Conservation (phyloP, 2,888 invertebrate genomes). For the Drepanosiphum platanoidis region DNA sequence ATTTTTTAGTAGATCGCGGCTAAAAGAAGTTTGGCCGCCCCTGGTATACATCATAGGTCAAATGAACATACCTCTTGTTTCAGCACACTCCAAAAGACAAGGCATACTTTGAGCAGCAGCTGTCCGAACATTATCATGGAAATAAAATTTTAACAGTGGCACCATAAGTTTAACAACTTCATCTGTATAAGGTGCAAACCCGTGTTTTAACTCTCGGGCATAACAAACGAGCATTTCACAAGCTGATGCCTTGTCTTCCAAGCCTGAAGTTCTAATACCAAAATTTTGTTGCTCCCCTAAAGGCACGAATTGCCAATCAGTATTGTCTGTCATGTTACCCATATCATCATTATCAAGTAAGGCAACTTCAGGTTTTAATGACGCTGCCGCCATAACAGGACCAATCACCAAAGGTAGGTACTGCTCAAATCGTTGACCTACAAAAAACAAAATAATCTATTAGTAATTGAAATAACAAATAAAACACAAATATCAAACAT, state of each 20-base stretch:
- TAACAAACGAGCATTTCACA: slow-evolving; percentile 97
- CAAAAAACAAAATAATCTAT: slow-evolving; percentile 53
- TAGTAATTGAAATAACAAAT: slow-evolving; percentile 1
- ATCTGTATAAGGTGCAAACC: slow-evolving; percentile 80
- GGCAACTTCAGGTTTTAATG: slow-evolving; percentile 93
- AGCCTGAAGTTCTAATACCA: slow-evolving; percentile 90
- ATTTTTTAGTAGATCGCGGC: too few relatives aligned
- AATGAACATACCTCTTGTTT: slow-evolving; percentile 75
- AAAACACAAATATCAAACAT: slow-evolving; percentile 54
- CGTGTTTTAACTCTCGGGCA: slow-evolving; percentile 90
- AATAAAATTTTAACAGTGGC: slow-evolving; percentile 91
- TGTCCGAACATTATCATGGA: slow-evolving; percentile 91
- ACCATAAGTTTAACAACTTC: slow-evolving; percentile 85
- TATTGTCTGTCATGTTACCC: slow-evolving; percentile 83
- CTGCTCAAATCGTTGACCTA: slow-evolving; percentile 85
- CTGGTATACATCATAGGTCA: too few relatives aligned
- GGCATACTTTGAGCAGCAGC: slow-evolving; percentile 93
- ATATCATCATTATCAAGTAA: slow-evolving; percentile 86
- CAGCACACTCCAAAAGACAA: slow-evolving; percentile 86
- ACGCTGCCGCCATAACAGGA: slow-evolving; percentile 90
- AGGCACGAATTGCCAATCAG: slow-evolving; percentile 94
- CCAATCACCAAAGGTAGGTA: slow-evolving; percentile 96
- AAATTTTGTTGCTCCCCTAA: slow-evolving; percentile 95
- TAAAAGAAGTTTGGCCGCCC: too few relatives aligned
- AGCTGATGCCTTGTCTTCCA: slow-evolving; percentile 96